Base-by-base conservation (phyloP, 2,113 vertebrate genomes). In the Cynocephalus volans region DNA sequence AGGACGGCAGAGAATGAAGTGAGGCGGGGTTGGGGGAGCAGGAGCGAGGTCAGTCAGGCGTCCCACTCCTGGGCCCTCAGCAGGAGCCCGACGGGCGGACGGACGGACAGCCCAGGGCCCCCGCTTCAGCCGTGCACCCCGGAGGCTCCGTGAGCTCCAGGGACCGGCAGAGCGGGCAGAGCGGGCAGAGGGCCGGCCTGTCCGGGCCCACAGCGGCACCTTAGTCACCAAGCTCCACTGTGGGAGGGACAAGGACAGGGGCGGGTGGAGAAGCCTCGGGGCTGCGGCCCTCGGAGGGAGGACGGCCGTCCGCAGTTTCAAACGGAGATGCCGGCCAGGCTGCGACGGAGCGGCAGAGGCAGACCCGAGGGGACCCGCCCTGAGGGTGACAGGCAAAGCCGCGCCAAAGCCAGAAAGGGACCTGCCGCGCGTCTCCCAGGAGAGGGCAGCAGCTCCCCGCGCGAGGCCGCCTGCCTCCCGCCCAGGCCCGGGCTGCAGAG, bases 391-490 rank as follows among this genome's bases (percentile, higher is more conserved):
- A 5, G 5, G 64, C 6, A 1, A 19, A 5, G 36, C 45, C 4
- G 31, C 72, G 58, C 15, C 1, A 11, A 23, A 28, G 26, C 19
- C 4, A 1, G 6, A 64, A 6, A 41, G 41, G 56, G 52, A 73
- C 67, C 56, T 15, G 77, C 73, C 7, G 0, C 33, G 65, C 6
- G 2, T 56, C 65, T 72, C 88, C 97, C 98, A 95, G 97, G 62
- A 98, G 98, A 67, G 97, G 98, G 98, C 97, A 97, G 97, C 88
- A 98, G 67, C 28, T 26, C 54, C 94, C 41, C 21, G 85, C 6
- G 6, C 50, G 83, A 90, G 48, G 24, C 60, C 2, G 8, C 19
- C 83, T 1, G 33, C 26, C 76, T 76, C n/a, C 0, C 19, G 24
- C 23, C 21, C 17, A 3, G 26, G 31, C 52, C 60, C 0, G 6